Evolutionary conservation across 2,888 invertebrate species (phyloP).

Genomic region (Smittia aterrima): DNA sequence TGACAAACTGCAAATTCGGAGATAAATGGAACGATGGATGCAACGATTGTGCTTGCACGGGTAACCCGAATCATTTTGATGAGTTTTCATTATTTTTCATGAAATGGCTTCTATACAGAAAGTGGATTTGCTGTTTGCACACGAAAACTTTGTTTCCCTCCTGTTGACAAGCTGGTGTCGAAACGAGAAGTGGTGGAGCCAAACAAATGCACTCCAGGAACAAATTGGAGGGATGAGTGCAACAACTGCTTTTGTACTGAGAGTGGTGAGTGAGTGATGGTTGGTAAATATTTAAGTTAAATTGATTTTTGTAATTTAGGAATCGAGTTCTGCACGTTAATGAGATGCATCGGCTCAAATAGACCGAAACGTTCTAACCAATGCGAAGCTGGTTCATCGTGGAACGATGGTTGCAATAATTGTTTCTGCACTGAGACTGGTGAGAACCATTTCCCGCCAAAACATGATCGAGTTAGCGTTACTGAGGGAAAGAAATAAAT

Average conservation of each 20-base stretch:
- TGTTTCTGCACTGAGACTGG: too few relatives aligned
- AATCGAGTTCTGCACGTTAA: slow-evolving; percentile 42
- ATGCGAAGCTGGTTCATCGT: too few relatives aligned
- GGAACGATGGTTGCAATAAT: too few relatives aligned
- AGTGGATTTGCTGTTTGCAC: background rate
- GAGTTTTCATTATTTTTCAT: background rate
- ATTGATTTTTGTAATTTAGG: background rate
- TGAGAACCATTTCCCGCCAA: too few relatives aligned
- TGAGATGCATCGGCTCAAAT: slow-evolving; percentile 35
- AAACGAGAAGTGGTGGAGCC: background rate
- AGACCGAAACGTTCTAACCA: too few relatives aligned
- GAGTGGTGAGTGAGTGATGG: slow-evolving; percentile 49
- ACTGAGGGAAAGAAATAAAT: too few relatives aligned
- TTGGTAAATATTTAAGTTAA: slow-evolving; percentile 1
- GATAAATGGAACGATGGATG: slow-evolving; percentile 55
- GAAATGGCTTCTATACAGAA: background rate
- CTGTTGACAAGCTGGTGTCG: background rate
- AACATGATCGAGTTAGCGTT: too few relatives aligned
- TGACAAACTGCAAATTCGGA: slow-evolving; percentile 52
- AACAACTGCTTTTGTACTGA: slow-evolving; percentile 58
- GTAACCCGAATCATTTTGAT: slow-evolving; percentile 5
- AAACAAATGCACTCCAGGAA: slow-evolving; percentile 52
- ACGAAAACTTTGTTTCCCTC: too few relatives aligned
- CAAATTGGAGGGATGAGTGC: slow-evolving; percentile 56
- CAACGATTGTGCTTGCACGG: slow-evolving; percentile 58